Base-by-base conservation (phyloP, 2,888 invertebrate species). In the Dione juno region DNA sequence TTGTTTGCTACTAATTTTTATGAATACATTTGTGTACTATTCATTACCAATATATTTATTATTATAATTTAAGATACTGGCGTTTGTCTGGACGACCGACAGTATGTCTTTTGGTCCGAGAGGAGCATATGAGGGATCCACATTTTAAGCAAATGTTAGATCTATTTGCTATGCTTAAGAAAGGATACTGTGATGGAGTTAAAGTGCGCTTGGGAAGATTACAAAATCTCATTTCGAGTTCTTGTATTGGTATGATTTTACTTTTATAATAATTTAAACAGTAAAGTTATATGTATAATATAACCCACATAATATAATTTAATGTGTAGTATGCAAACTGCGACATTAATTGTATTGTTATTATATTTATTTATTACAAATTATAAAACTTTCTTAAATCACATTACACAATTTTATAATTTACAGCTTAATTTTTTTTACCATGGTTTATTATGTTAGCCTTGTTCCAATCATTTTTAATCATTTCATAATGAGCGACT, bases 101-200 rank as follows among this genome's bases (percentile, higher is more conserved):
- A 0, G 98, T 99, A 72, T 99, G 99, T 82, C 94, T 99, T 79
- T 90, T 99, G 48, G 97, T 99, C 69, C 95, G 98, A 53, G 99
- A 99, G 87, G 98, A 99, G 83, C 98, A 98, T 84, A 98, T 98
- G 98, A 95, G 98, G 53, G 99, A 99, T 92, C 97, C 98, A 0
- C 98, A 99, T 85, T 99, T 99, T 87, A 97, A 97, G 83, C 97
- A 99, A 90, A 98, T 99, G 97, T 92, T 99, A 19, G 98, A 99
- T 84, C 93, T 99, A 69, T 95, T 99, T 82, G 98, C 99, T 9
- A 98, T 98, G 97, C 93, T 99, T 64, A 99, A 99, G 90, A 98
- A 98, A 85, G 99, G 99, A 1, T 97, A 97, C 85, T 98, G 99
- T 84, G 98, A 99, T 87, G 98, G 98, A 52, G 96, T 99, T 79